Conservation (phyloP, 2,113 vertebrate genomes). For the Gadus chalcogrammus region DNA sequence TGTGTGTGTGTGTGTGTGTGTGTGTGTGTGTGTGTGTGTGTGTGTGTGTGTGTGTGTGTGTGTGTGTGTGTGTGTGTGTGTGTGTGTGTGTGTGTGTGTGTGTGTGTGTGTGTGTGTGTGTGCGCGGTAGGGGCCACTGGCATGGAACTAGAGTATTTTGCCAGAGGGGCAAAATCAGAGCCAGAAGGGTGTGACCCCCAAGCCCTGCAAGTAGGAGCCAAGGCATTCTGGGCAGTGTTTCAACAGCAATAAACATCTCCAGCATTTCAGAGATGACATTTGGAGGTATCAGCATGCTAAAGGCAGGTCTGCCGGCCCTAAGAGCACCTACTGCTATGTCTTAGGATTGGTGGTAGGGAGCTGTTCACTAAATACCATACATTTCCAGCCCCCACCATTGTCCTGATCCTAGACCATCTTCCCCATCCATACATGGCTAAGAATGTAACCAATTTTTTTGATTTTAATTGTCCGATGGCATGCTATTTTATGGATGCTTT, state of each 20-base stretch:
- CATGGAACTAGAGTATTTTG: slow-evolving; percentile 55
- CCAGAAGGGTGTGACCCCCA: slow-evolving; percentile 39
- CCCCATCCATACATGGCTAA: too few relatives aligned
- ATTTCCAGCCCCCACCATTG: slow-evolving; percentile 8
- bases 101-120: too few relatives aligned
- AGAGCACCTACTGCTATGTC: slow-evolving; percentile 63
- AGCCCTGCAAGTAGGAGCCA: slow-evolving; percentile 56
- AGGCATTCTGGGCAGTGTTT: slow-evolving; percentile 70
- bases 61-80: too few relatives aligned
- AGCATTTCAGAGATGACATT: slow-evolving; percentile 73
- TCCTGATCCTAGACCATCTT: background rate
- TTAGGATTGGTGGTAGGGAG: slow-evolving; percentile 50
- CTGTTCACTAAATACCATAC: slow-evolving; percentile 67
- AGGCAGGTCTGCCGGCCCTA: slow-evolving; percentile 61
- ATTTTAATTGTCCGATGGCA: too few relatives aligned
- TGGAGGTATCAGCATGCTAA: slow-evolving; percentile 71
- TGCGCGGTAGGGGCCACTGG: slow-evolving; percentile 38
- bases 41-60: too few relatives aligned
- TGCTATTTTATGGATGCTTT: too few relatives aligned
- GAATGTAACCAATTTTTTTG: too few relatives aligned
- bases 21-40: too few relatives aligned
- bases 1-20: too few relatives aligned
- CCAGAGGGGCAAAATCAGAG: slow-evolving; percentile 36
- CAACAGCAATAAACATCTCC: slow-evolving; percentile 76
- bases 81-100: too few relatives aligned